Conservation (phyloP, 2,113 vertebrate genomes). For the Oreotragus oreotragus region DNA sequence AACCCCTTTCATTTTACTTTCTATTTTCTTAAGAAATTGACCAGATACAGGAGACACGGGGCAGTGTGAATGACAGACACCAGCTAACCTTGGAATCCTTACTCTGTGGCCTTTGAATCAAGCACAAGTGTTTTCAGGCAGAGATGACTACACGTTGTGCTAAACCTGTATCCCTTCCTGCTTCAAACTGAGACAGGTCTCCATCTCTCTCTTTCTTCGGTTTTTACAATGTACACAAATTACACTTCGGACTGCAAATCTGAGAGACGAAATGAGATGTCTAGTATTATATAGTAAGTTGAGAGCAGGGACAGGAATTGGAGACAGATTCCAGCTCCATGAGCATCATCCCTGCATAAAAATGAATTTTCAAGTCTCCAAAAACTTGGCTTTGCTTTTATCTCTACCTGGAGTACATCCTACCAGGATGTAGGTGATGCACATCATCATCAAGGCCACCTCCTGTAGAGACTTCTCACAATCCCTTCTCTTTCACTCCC, state of each 20-base stretch:
- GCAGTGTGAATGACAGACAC: background rate
- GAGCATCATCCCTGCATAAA: background rate
- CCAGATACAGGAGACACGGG: background rate
- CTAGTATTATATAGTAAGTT: background rate
- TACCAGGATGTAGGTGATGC: background rate
- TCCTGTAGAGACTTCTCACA: background rate
- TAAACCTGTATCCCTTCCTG: background rate
- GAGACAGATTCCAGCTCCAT: background rate
- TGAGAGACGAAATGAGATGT: background rate
- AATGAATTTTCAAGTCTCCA: background rate
- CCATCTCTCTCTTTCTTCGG: background rate
- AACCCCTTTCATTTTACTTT: background rate
- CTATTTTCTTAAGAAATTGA: constrained; percentile 8
- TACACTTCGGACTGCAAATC: background rate
- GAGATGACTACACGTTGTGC: background rate
- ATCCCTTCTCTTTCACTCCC: background rate
- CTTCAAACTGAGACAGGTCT: background rate
- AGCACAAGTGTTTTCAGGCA: background rate
- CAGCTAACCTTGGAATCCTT: background rate
- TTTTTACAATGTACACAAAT: background rate
- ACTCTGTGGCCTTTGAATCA: background rate
- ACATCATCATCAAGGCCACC: too few species aligned
- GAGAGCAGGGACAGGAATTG: background rate
- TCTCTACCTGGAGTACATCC: background rate
- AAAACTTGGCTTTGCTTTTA: background rate